These are phyloP conservation scores for Trinectes maculatus DNA, from an alignment of 2,113 vertebrate species.

Conservation along the genomic window DNA sequence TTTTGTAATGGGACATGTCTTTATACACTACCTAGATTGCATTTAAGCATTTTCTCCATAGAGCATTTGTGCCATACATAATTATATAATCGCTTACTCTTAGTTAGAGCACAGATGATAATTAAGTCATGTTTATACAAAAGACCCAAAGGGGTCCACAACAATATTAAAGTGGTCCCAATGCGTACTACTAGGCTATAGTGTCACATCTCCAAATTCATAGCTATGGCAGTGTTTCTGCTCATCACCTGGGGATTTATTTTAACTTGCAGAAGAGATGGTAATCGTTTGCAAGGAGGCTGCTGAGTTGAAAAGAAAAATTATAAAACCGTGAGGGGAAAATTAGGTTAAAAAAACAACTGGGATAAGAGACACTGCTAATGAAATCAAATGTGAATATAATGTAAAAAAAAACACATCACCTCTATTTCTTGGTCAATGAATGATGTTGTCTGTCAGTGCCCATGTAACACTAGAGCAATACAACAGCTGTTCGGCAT, in stretches of 20 bases:
- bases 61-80: conserved; percentile 12
- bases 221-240: conserved; percentile 11
- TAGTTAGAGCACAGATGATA: background rate
- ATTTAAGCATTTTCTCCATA: conserved; percentile 6
- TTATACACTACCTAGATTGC: conserved; percentile 9
- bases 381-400: conserved; percentile 11
- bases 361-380: conserved; percentile 14
- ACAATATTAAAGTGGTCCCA: conserved; percentile 9
- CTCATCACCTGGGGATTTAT: conserved; percentile 50
- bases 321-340: background rate
- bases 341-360: background rate
- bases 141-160: background rate
- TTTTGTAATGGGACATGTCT: background rate
- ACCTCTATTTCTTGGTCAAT: background rate
- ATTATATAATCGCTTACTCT: conserved; percentile 12
- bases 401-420: background rate
- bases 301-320: conserved; percentile 20
- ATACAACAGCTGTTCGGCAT: conserved; percentile 22
- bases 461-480: conserved; percentile 21
- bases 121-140: background rate
- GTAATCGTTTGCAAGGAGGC: conserved; percentile 38
- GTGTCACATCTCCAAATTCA: conserved; percentile 12
- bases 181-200: background rate
- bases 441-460: background rate
- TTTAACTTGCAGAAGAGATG: conserved; percentile 45